phyloP scores from a whole-genome alignment of 2,797 vertebrate species.

The Lophotriccus pileatus region DNA sequence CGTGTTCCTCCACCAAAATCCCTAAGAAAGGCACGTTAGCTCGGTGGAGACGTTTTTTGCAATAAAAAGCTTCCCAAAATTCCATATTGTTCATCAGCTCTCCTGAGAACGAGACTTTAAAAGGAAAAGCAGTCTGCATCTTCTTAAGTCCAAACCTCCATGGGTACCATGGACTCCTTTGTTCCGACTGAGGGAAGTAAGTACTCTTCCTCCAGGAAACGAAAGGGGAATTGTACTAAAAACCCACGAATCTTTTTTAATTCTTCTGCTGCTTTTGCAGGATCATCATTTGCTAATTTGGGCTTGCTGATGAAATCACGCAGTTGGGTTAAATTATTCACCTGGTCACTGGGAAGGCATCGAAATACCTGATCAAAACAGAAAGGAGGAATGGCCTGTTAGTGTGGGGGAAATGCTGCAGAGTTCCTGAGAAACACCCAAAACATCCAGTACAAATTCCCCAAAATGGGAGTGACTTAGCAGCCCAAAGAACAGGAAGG shows the following conservation, averaged over 20 bases:
- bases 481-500: neutral
- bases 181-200: conserved; percentile 92
- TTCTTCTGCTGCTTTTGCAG: conserved; percentile 84
- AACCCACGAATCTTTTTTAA: conserved; percentile 94
- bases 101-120: neutral
- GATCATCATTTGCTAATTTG: conserved; percentile 84
- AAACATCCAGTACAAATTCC: neutral
- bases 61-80: neutral
- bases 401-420: neutral
- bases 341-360: conserved; percentile 91
- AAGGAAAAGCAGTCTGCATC: neutral
- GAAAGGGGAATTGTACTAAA: conserved; percentile 93
- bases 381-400: neutral
- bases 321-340: conserved; percentile 86
- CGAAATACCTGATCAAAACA: conserved; percentile 87
- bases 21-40: neutral
- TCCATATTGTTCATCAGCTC: neutral
- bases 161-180: conserved; percentile 95
- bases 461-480: neutral
- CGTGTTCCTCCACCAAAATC: conserved; percentile 26
- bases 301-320: conserved; percentile 83
- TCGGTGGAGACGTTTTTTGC: neutral
- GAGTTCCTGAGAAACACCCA: neutral
- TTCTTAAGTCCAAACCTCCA: conserved; percentile 93
- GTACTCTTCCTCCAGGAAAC: conserved; percentile 89